These are phyloP conservation scores for Bradypodion pumilum DNA, from an alignment of 2,797 vertebrate species.

Conservation along the genomic window DNA sequence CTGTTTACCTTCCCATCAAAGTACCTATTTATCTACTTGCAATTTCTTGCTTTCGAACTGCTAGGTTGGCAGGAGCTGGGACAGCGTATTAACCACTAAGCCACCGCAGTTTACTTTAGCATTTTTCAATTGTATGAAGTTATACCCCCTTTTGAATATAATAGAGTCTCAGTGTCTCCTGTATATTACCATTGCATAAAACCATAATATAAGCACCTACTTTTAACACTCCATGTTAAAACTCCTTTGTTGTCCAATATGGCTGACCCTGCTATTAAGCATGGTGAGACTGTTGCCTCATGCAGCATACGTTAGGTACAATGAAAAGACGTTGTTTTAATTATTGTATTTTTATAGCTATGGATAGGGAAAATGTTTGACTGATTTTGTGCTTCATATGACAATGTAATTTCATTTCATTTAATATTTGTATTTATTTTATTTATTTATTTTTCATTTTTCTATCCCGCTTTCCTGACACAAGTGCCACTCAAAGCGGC, in stretches of 20 bases:
- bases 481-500: too few relatives aligned
- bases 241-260: background rate
- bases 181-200: background rate
- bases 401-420: too few relatives aligned
- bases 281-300: background rate
- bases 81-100: too few relatives aligned
- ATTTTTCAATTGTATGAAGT: background rate
- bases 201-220: background rate
- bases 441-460: too few relatives aligned
- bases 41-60: too few relatives aligned
- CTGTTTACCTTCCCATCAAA: too few relatives aligned
- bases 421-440: too few relatives aligned
- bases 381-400: background rate
- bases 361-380: background rate
- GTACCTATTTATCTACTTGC: too few relatives aligned
- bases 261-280: background rate
- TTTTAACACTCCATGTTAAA: background rate
- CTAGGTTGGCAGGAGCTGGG: too few relatives aligned
- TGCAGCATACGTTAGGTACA: background rate
- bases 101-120: too few relatives aligned
- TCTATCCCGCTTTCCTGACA: too few relatives aligned
- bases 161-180: background rate
- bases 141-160: background rate
- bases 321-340: background rate
- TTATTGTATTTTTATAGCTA: background rate